Evolutionary conservation across 1,140 invertebrate species (phyloP).

Genomic region (Drosophila paulistorum): DNA sequence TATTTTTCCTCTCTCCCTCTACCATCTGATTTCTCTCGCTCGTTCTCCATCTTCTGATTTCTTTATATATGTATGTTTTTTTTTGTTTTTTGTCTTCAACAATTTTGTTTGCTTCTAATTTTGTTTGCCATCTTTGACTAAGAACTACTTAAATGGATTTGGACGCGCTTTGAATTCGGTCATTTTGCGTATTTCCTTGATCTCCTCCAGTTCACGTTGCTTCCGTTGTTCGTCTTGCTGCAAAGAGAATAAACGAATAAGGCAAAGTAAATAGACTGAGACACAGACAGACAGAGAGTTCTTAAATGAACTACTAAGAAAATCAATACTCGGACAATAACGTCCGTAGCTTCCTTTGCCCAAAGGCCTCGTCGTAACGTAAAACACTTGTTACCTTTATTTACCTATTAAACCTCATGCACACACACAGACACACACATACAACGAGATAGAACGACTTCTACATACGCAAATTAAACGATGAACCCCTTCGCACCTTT

Average conservation of each 20-base stretch:
- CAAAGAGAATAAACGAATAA: conserved; percentile 15
- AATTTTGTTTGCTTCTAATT: conserved; percentile 26
- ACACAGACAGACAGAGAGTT: not conserved
- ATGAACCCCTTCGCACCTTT: too few relatives aligned
- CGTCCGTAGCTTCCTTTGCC: not conserved
- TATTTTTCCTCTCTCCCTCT: conserved; percentile 11
- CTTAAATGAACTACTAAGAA: not conserved
- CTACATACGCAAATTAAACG: too few relatives aligned
- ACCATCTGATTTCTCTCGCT: not conserved
- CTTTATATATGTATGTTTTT: not conserved
- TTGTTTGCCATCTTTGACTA: conserved; percentile 15
- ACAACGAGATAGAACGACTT: not conserved
- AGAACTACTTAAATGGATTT: conserved; percentile 75
- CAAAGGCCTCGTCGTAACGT: not conserved
- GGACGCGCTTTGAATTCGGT: conserved; percentile 81
- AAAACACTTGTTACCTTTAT: not conserved
- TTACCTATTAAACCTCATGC: not conserved
- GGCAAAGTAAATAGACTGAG: not conserved
- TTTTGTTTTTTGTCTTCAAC: not conserved
- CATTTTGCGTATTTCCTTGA: conserved; percentile 70
- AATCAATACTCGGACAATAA: too few relatives aligned
- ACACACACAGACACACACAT: not conserved
- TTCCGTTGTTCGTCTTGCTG: conserved; percentile 81
- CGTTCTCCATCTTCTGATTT: not conserved
- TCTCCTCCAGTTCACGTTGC: conserved; percentile 63